Evolutionary conservation across 2,113 vertebrate species (phyloP).

Genomic region (Dicentrarchus labrax): DNA sequence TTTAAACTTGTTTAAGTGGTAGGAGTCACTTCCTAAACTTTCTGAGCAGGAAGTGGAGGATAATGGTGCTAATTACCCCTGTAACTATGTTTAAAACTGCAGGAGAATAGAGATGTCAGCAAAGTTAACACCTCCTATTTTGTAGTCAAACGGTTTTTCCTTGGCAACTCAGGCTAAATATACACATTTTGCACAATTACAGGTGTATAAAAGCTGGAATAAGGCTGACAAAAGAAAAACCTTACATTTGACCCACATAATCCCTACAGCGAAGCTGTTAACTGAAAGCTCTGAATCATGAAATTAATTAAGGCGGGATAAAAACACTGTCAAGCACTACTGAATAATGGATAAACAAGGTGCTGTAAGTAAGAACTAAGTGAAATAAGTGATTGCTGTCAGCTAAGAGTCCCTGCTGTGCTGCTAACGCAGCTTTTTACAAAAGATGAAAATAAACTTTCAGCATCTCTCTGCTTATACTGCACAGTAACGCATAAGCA

Average conservation of each 20-base stretch:
- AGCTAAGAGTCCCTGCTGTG: constrained; percentile 24
- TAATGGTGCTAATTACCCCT: constrained; percentile 76
- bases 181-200: constrained; percentile 60
- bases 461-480: constrained; percentile 15
- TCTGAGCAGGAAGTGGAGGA: constrained; percentile 57
- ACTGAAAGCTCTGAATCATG: constrained; percentile 70
- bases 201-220: constrained; percentile 50
- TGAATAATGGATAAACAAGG: constrained; percentile 60
- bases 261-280: constrained; percentile 57
- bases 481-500: background rate
- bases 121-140: constrained; percentile 67
- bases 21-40: constrained; percentile 60
- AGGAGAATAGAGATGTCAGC: constrained; percentile 71
- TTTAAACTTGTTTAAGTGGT: constrained; percentile 53
- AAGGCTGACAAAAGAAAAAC: constrained; percentile 60
- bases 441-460: constrained; percentile 18
- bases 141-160: constrained; percentile 58
- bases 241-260: constrained; percentile 56
- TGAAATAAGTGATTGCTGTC: constrained; percentile 52
- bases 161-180: constrained; percentile 54
- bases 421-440: constrained; percentile 33
- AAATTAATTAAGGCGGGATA: constrained; percentile 69
- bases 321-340: constrained; percentile 59
- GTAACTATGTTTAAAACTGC: constrained; percentile 55
- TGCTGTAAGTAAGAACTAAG: constrained; percentile 40